Evolutionary conservation across 2,113 vertebrate genomes (phyloP).

Genomic region (Fulica atra): DNA sequence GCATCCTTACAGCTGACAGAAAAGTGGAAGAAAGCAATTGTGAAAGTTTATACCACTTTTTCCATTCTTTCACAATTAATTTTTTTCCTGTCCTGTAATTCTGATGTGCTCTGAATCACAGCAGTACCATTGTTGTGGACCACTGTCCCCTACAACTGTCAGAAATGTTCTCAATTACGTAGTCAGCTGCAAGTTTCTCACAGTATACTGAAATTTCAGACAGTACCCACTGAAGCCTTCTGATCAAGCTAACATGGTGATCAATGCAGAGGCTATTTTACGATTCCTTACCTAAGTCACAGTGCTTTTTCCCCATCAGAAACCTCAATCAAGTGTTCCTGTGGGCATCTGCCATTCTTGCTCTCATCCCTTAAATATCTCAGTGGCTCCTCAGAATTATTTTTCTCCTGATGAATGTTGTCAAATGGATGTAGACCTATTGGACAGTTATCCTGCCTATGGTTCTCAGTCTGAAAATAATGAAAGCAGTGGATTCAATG

Average conservation of each 20-base stretch:
- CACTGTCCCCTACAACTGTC: neutral
- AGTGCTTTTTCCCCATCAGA: neutral
- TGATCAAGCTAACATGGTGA: neutral
- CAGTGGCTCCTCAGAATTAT: neutral
- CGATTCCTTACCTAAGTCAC: neutral
- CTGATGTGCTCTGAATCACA: neutral
- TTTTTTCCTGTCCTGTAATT: neutral
- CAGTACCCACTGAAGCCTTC: neutral
- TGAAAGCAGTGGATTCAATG: neutral
- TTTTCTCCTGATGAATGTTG: neutral
- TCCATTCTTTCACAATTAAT: neutral
- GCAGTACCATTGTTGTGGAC: neutral
- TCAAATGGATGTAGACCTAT: neutral
- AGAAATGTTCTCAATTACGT: neutral
- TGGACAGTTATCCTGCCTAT: neutral
- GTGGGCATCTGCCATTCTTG: neutral
- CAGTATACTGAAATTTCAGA: neutral
- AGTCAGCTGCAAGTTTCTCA: neutral
- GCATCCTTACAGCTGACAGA: neutral
- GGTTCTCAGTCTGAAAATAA: neutral
- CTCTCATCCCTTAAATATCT: neutral
- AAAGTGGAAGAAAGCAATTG: neutral
- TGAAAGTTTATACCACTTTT: neutral
- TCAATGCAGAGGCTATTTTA: neutral
- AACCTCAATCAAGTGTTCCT: neutral